A percentile compares a stretch with the other conserved stretches of the same genome.
These are phyloP conservation scores for Sebastes itinus DNA, from an alignment of 2,797 vertebrate genomes.

Conservation along the genomic window DNA sequence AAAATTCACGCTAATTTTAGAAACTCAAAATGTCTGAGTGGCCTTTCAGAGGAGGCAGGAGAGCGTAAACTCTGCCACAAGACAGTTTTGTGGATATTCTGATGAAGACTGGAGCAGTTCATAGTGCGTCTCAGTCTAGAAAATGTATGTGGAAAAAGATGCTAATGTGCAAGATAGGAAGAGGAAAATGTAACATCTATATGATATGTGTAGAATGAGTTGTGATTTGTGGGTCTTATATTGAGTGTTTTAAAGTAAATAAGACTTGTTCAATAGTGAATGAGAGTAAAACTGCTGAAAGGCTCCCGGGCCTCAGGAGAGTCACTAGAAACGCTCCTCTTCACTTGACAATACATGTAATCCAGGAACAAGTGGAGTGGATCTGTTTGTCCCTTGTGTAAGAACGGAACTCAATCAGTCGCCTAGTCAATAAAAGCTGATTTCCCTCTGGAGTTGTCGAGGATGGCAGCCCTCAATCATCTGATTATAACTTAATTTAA, in stretches of 20 bases:
- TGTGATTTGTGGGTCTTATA: neutral
- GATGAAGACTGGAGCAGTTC: constrained; percentile 19
- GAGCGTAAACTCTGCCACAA: constrained; percentile 1
- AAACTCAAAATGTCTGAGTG: constrained; percentile 2
- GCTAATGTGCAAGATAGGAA: neutral
- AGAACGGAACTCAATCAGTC: constrained; percentile 45
- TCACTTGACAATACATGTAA: constrained; percentile 53
- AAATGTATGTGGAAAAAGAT: constrained; percentile 18
- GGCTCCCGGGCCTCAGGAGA: constrained; percentile 19
- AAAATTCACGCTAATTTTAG: neutral
- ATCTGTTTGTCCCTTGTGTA: constrained; percentile 52
- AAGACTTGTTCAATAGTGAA: constrained; percentile 11
- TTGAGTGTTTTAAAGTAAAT: constrained; percentile 7
- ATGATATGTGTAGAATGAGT: neutral
- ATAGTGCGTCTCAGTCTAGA: neutral
- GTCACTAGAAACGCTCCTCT: constrained; percentile 28
- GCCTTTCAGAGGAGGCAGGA: constrained; percentile 10
- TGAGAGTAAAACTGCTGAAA: constrained; percentile 11
- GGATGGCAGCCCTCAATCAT: constrained; percentile 65
- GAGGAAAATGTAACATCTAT: neutral
- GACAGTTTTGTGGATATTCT: constrained; percentile 23
- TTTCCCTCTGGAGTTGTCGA: constrained; percentile 62
- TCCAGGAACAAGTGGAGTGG: constrained; percentile 57
- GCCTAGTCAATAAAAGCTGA: constrained; percentile 61
- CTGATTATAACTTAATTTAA: constrained; percentile 68